Percentiles rank a stretch among this genome's conserved stretches.
These are phyloP conservation scores for Diceros bicornis DNA, from an alignment of 2,797 vertebrate species.

Conservation along the genomic window DNA sequence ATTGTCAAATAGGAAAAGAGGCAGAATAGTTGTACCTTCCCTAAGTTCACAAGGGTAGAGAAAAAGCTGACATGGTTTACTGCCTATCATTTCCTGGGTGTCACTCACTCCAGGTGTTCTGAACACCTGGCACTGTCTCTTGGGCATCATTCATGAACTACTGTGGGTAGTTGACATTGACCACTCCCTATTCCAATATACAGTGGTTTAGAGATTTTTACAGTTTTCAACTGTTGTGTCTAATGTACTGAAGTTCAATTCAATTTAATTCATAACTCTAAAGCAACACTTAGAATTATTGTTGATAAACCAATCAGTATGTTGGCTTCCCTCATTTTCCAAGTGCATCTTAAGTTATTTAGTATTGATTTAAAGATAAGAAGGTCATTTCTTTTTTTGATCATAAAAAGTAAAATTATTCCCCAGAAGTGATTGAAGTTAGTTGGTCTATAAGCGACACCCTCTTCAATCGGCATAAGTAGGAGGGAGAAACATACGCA, in stretches of 20 bases:
- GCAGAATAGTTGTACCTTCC: neutral
- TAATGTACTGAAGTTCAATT: slow-evolving; percentile 38
- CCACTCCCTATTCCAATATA: neutral
- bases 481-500: neutral
- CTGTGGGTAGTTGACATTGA: no score
- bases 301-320: neutral
- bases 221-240: slow-evolving; percentile 63
- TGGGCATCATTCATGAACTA: neutral
- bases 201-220: no score
- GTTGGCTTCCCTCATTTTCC: slow-evolving; percentile 46
- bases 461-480: neutral
- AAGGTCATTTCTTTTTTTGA: slow-evolving; percentile 32
- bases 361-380: slow-evolving; percentile 72
- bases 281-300: slow-evolving; percentile 38
- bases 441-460: neutral
- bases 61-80: neutral
- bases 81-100: neutral
- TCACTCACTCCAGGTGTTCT: neutral
- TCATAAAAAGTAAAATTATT: slow-evolving; percentile 49
- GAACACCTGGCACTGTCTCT: neutral
- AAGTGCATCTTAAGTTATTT: slow-evolving; percentile 68
- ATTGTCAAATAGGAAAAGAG: neutral
- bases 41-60: neutral
- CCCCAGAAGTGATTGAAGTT: slow-evolving; percentile 5
- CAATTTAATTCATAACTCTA: slow-evolving; percentile 66